phyloP scores from a whole-genome alignment of 2,113 vertebrate species.

The Ranitomeya variabilis region DNA sequence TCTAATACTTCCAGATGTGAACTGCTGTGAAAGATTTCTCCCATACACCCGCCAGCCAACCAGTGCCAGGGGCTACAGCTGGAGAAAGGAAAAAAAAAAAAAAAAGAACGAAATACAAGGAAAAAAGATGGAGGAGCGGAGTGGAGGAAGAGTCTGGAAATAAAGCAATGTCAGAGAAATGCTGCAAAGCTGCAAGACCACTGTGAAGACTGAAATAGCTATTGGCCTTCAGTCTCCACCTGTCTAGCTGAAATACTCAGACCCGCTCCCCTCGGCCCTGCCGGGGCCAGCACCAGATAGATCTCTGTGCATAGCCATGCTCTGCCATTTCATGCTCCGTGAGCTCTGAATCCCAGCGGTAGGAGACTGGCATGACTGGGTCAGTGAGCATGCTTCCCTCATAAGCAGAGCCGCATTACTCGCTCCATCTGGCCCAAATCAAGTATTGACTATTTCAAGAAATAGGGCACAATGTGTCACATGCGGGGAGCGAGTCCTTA shows the following conservation, averaged over 20 bases:
- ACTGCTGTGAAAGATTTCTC: conserved; percentile 27
- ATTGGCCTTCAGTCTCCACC: conserved; percentile 6
- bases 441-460: conserved; percentile 22
- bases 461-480: conserved; percentile 35
- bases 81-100: conserved; percentile 18
- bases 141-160: conserved; percentile 7
- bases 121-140: not conserved
- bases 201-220: not conserved
- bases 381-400: conserved; percentile 37
- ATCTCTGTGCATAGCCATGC: not conserved
- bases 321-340: conserved; percentile 49
- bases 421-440: conserved; percentile 25
- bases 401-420: conserved; percentile 27
- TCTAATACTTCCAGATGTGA: conserved; percentile 50
- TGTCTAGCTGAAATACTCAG: not conserved
- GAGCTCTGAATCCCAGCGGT: conserved; percentile 37
- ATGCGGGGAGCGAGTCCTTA: not conserved
- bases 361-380: conserved; percentile 34
- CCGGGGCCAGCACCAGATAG: not conserved
- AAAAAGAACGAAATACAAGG: not conserved
- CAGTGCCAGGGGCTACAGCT: not conserved
- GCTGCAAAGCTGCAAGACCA: conserved; percentile 1
- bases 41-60: conserved; percentile 21
- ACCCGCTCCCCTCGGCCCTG: not conserved
- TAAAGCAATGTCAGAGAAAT: conserved; percentile 23